Base-by-base conservation (phyloP, 2,888 invertebrate genomes). In the Lasioglossum marginatum region DNA sequence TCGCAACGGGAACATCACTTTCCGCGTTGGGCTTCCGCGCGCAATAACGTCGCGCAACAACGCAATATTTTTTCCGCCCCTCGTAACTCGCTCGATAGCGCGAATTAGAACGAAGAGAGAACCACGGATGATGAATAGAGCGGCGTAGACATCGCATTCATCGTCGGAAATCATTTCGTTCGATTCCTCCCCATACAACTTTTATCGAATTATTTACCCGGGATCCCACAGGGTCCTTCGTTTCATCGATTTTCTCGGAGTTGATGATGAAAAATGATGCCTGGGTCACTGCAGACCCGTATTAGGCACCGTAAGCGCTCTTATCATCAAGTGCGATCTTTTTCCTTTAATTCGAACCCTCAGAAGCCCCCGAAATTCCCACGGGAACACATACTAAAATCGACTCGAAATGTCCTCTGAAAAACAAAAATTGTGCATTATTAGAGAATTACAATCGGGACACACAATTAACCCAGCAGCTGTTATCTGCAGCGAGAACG, bases 41-140 rank as follows among this genome's bases (percentile, higher is more conserved):
- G 77, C 66, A 43, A 70, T 78, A 70, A 78, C 77, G 52, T 57
- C 70, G 77, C 70, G 37, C 52, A 78, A 52, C 70, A 70, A 78
- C 70, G 77, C 70, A 34, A 78, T 78, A 78, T 37, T 70, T 70
- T 70, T 70, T 66, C 63, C 16, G n/a, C 37, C 76, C 31, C 14
- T 43, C 43, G 43, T 43, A 76, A 68, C 77, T 68, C n/a, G 77
- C 31, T 70, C 40, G 48, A 34, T 48, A 48, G 68, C 16, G 27
- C 10, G 77, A 68, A 68, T 68, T n/a, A n/a, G 34, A 27, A 40
- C 31, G n/a, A 63, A 57, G 19, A n/a, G 48, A 43, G 57, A 63
- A n/a, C 23, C 37, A 23, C 12, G 68, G 37, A 40, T 12, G 68
- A 40, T n/a, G 68, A 68, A 68, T 40, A 34, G 68, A 68, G 4